Evolutionary conservation across 2,888 invertebrate genomes (phyloP), one percentile per base, ranked within the genome.

Genomic region (Tiphia femorata): DNA sequence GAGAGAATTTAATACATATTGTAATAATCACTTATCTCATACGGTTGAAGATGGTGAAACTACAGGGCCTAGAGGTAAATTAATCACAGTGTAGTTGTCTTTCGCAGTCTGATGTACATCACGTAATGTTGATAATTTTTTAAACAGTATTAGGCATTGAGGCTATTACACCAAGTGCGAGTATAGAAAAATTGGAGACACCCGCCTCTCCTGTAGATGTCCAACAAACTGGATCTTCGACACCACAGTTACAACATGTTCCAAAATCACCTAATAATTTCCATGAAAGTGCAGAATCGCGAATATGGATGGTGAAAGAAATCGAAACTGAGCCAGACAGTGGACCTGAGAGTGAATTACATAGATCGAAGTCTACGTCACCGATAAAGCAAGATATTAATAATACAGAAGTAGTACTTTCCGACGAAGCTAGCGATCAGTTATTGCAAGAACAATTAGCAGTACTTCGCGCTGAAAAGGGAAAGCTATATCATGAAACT

Each of bases 381-480:
- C 48, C 46, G 1, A 25, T 33, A 10, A 71, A 67, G 25, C 33
- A 38, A 17, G 58, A 49, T 12, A 12, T 20, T 2, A 27, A 20
- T 14, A 46, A 54, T 3, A 20, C 73, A 0, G 77, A 76, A 19
- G 68, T 76, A 2, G 61, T 77, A 33, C 43, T 80, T 2, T 67
- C 80, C 0, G 80, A 81, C 14, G 79, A 79, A 19, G 66, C 76
- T 5, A 77, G 77, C 35, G 70, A 78, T 41, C 77, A 78, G 16
- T 60, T 81, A 35, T 59, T 82, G 3, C 75, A 78, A 3, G 80
- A 81, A 46, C 78, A 82, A 43, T 44, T 83, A n/a, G 76, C 77
- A 0, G 79, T 80, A n/a, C 64, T 83, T 10, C 73, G 78, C 3
- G 78, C 79, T 1, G 83, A 83, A 41, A 77, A 77, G 19, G 73